Conservation (phyloP, 2,888 invertebrate species). For the Drosophila histrio region DNA sequence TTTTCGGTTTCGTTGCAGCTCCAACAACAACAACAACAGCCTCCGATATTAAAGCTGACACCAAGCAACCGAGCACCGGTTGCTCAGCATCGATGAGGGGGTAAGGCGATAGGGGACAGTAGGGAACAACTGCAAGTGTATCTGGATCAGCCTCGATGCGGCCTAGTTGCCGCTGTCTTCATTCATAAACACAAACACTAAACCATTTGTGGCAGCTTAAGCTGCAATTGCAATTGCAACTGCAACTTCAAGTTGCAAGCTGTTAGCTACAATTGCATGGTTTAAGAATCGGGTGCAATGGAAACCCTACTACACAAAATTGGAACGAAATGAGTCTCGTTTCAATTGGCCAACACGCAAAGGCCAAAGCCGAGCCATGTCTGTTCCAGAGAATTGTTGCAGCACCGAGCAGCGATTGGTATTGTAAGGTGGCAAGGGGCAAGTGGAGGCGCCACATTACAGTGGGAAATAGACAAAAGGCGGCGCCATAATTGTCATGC, state of each 20-base stretch:
- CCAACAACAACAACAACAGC: conserved; percentile 12
- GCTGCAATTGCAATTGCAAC: conserved; percentile 9
- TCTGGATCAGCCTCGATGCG: conserved; percentile 17
- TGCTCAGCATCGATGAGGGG: not conserved
- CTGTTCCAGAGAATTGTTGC: conserved; percentile 43
- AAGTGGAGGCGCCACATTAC: not conserved
- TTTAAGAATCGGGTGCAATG: conserved; percentile 2
- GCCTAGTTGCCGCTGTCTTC: conserved; percentile 53
- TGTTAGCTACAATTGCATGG: conserved; percentile 6
- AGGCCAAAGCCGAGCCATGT: conserved; percentile 38
- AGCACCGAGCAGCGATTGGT: not conserved
- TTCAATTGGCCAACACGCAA: conserved; percentile 73
- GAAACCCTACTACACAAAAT: conserved; percentile 8
- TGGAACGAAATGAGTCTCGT: conserved; percentile 46
- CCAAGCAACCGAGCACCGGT: conserved; percentile 14
- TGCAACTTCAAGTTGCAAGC: not conserved
- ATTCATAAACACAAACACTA: conserved; percentile 43
- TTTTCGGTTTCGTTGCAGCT: conserved; percentile 57
- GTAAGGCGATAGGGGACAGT: not conserved
- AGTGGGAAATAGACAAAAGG: conserved; percentile 39
- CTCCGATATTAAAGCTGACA: conserved; percentile 49
- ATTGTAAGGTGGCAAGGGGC: not conserved
- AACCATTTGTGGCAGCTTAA: conserved; percentile 4
- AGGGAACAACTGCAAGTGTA: conserved; percentile 12
- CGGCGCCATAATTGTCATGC: conserved; percentile 70